These are phyloP conservation scores for Grus americana DNA, from an alignment of 2,113 vertebrate genomes.

Conservation along the genomic window DNA sequence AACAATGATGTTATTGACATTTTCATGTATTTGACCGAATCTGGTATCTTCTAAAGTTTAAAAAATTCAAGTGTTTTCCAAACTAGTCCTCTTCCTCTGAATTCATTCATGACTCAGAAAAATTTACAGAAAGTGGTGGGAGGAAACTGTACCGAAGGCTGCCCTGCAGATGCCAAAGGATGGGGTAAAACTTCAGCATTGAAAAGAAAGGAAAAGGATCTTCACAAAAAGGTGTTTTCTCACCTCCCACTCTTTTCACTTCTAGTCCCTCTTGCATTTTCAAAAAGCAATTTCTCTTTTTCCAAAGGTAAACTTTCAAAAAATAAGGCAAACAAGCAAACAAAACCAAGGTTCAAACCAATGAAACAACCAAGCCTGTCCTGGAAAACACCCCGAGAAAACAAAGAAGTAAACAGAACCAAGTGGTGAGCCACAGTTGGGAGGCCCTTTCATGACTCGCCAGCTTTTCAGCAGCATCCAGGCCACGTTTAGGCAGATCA, in stretches of 20 bases:
- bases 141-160: neutral
- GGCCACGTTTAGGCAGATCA: neutral
- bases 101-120: neutral
- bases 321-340: neutral
- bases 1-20: neutral
- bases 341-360: neutral
- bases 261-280: neutral
- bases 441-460: neutral
- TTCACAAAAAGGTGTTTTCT: neutral
- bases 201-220: neutral
- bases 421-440: neutral
- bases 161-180: neutral
- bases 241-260: neutral
- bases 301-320: neutral
- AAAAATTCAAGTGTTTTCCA: neutral
- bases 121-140: neutral
- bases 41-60: neutral
- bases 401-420: neutral
- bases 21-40: slow-evolving; percentile 16
- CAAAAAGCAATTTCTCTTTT: neutral
- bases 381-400: neutral
- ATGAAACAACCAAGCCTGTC: neutral
- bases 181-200: neutral
- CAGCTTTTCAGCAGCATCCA: neutral
- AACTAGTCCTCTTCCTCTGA: neutral